Evolutionary conservation across 1,140 invertebrate genomes (phyloP).

Genomic region (Solenopsis fugax): DNA sequence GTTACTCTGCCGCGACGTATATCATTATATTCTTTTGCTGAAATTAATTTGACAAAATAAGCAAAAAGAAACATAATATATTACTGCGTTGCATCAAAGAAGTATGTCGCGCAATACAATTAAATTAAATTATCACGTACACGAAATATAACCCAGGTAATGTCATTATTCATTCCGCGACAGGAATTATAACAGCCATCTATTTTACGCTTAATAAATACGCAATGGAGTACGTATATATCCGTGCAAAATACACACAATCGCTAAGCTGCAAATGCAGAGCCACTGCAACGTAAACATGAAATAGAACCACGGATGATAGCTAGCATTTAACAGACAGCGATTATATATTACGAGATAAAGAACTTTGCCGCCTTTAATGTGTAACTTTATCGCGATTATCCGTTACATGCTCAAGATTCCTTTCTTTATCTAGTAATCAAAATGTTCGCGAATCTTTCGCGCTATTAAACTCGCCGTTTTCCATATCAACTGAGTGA

Average conservation of each 20-base stretch:
- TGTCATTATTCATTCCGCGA: constrained; percentile 27
- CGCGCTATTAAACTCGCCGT: not conserved
- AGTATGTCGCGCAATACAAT: not conserved
- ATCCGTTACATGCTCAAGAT: constrained; percentile 30
- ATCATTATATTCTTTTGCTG: not conserved
- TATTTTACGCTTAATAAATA: constrained; percentile 53
- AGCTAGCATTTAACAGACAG: constrained; percentile 20
- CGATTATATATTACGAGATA: not conserved
- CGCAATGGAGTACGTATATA: not conserved
- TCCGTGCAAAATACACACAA: not conserved
- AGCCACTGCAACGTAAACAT: not conserved
- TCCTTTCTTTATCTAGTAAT: constrained; percentile 20
- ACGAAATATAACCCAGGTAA: not conserved
- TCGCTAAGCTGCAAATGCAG: not conserved
- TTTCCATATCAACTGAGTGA: not conserved
- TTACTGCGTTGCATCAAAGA: not conserved
- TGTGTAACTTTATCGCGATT: constrained; percentile 12
- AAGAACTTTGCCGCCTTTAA: constrained; percentile 19
- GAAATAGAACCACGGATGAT: not conserved
- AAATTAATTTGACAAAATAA: constrained; percentile 38
- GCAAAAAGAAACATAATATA: not conserved
- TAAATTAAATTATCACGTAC: constrained; percentile 43
- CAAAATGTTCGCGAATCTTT: not conserved
- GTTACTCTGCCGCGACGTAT: not conserved
- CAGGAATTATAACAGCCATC: constrained; percentile 42